Evolutionary conservation across 2,797 vertebrate genomes (phyloP).

Genomic region (Pteronotus mesoamericanus): DNA sequence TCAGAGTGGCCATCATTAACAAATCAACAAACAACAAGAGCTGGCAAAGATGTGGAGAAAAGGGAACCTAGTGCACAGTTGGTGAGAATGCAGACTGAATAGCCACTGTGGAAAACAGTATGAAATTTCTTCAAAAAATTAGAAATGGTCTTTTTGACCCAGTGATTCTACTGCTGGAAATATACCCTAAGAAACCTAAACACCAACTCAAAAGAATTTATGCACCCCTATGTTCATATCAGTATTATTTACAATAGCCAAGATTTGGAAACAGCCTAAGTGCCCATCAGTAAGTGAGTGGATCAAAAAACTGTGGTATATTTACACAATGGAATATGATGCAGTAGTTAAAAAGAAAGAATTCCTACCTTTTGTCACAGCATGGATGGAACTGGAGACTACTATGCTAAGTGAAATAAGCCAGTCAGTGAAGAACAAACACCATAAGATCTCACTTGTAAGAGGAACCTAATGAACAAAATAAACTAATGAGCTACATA

Average conservation of each 20-base stretch:
- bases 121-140: background rate
- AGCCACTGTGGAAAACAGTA: background rate
- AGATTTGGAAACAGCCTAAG: background rate
- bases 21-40: background rate
- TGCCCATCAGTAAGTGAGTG: background rate
- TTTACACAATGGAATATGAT: background rate
- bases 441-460: background rate
- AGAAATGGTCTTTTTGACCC: background rate
- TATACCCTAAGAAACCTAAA: background rate
- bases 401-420: background rate
- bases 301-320: background rate
- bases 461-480: background rate
- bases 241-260: background rate
- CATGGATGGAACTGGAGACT: background rate
- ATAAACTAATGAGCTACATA: background rate
- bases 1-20: background rate
- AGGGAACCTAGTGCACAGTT: background rate
- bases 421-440: background rate
- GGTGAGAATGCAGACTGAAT: background rate
- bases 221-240: background rate
- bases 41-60: background rate
- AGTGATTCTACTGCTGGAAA: background rate
- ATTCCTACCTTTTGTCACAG: background rate
- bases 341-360: background rate
- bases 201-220: background rate